phyloP scores from a whole-genome alignment of 2,888 invertebrate species.

The Drosophila villosipedis region DNA sequence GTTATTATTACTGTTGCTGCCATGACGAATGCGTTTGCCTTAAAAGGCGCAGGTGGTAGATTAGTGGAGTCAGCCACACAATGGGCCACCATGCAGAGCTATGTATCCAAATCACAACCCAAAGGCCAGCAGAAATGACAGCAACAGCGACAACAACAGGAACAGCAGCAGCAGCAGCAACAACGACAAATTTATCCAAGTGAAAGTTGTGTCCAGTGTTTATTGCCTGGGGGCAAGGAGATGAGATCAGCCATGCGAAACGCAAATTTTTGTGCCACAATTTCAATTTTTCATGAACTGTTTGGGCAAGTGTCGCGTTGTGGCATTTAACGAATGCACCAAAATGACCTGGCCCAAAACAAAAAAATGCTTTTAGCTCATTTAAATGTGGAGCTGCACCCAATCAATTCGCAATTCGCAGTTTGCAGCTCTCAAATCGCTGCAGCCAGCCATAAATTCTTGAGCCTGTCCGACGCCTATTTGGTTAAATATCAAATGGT shows the following conservation, averaged over 20 bases:
- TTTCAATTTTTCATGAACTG: conserved; percentile 9
- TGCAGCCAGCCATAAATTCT: conserved; percentile 67
- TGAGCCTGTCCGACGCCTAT: conserved; percentile 47
- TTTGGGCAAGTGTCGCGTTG: conserved; percentile 14
- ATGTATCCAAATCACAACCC: conserved; percentile 43
- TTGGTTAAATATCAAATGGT: conserved; percentile 54
- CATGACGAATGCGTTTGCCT: conserved; percentile 54
- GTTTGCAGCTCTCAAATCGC: conserved; percentile 10
- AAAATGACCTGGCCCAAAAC: conserved; percentile 25
- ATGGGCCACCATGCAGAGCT: conserved; percentile 54
- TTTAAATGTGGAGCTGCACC: conserved; percentile 66
- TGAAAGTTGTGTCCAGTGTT: conserved; percentile 65
- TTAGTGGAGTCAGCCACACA: conserved; percentile 28
- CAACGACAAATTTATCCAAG: conserved; percentile 60
- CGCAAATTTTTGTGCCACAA: conserved; percentile 40
- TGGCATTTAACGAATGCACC: conserved; percentile 32
- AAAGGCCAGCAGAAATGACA: conserved; percentile 22
- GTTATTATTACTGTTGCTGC: conserved; percentile 16
- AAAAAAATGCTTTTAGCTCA: conserved; percentile 21
- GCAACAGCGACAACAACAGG: conserved; percentile 5
- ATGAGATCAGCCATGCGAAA: conserved; percentile 33
- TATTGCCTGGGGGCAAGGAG: conserved; percentile 19
- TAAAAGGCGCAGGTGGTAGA: background rate
- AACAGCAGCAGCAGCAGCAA: conserved; percentile 5
- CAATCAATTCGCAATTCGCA: conserved; percentile 44